Conservation (phyloP, 2,113 vertebrate genomes). For the Plestiodon gilberti region DNA sequence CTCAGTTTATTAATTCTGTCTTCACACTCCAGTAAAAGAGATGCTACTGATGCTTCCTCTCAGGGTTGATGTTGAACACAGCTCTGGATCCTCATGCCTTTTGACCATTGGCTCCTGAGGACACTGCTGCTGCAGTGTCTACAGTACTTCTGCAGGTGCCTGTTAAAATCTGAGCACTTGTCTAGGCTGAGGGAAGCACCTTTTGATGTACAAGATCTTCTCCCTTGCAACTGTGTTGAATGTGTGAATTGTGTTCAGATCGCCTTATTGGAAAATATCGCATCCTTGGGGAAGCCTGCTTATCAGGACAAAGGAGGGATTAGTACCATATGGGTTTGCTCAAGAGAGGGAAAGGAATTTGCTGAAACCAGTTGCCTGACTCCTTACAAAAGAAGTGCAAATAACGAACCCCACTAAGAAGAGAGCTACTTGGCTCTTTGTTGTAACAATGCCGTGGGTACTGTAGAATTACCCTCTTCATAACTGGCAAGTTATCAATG, state of each 20-base stretch:
- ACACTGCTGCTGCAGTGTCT: neutral
- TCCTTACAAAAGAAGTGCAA: neutral
- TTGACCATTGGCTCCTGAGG: neutral
- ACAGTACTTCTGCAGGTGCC: neutral
- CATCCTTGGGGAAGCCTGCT: neutral
- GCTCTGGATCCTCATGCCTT: neutral
- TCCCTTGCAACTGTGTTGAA: neutral
- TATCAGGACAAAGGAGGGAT: neutral
- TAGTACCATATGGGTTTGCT: neutral
- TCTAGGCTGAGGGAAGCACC: neutral
- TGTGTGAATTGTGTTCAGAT: neutral
- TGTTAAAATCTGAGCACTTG: neutral
- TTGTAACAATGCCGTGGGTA: neutral
- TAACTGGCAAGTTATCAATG: neutral
- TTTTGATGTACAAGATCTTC: neutral
- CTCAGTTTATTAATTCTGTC: too few relatives aligned
- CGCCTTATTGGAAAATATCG: constrained; percentile 2
- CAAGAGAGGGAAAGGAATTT: too few relatives aligned
- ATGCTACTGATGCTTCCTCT: neutral
- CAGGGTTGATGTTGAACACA: neutral
- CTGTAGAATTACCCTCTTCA: neutral
- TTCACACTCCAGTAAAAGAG: too few relatives aligned
- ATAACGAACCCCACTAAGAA: neutral
- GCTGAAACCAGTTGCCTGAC: neutral
- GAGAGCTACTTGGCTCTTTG: neutral